These are phyloP conservation scores for Halocaridina rubra DNA, from an alignment of 2,888 invertebrate genomes.

Conservation along the genomic window DNA sequence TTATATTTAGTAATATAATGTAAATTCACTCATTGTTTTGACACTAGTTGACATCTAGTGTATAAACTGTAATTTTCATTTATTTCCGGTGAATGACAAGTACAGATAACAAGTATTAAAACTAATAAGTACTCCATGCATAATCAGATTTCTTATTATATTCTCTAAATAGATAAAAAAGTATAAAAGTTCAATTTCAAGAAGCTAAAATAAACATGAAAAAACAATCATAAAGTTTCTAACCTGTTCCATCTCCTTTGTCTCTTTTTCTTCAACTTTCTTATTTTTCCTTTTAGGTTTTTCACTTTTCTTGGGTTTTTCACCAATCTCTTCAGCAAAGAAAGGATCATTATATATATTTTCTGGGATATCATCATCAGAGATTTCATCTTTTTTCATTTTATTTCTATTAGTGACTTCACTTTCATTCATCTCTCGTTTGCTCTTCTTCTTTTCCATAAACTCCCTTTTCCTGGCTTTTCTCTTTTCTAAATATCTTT, in stretches of 20 bases:
- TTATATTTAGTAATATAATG: too few relatives aligned
- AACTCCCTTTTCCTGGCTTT: conserved; percentile 41
- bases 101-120: too few relatives aligned
- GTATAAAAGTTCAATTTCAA: too few relatives aligned
- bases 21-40: too few relatives aligned
- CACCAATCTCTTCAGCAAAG: conserved; percentile 56
- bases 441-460: conserved; percentile 26
- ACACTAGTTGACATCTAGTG: too few relatives aligned
- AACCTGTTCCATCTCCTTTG: not conserved
- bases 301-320: not conserved
- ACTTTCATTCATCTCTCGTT: not conserved
- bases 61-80: too few relatives aligned
- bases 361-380: conserved; percentile 50
- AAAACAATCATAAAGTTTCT: not conserved
- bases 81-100: too few relatives aligned
- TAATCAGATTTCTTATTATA: too few relatives aligned
- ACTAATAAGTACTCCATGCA: too few relatives aligned
- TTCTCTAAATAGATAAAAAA: too few relatives aligned
- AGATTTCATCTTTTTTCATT: not conserved
- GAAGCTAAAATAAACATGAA: too few relatives aligned
- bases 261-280: not conserved
- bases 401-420: not conserved
- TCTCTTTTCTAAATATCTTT: conserved; percentile 50
- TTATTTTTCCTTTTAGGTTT: conserved; percentile 24
- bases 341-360: conserved; percentile 44